phyloP scores from a whole-genome alignment of 2,888 invertebrate genomes.

The Drepana falcataria region DNA sequence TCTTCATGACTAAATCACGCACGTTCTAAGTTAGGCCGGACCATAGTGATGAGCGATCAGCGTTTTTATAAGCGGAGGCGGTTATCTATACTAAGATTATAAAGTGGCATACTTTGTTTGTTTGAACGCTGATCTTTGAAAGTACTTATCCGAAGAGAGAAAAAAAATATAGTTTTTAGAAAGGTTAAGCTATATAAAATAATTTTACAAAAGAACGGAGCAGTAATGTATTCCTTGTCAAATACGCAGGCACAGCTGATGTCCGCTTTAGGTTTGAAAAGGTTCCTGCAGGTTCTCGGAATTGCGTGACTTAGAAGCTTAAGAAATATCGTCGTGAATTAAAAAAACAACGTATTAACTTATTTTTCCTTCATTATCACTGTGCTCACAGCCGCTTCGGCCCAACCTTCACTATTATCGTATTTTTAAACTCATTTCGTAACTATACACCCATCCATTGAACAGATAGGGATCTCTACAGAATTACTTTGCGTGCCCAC shows the following conservation, averaged over 20 bases:
- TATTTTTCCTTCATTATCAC: conserved; percentile 9
- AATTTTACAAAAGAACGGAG: too few relatives aligned
- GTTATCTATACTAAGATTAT: not conserved
- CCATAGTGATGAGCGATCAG: conserved; percentile 4
- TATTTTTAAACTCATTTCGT: conserved; percentile 57
- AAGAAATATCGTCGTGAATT: too few relatives aligned
- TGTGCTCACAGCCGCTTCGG: conserved; percentile 10
- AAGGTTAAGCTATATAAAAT: too few relatives aligned
- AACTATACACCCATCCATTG: conserved; percentile 71
- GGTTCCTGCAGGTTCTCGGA: too few relatives aligned
- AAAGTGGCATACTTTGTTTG: not conserved
- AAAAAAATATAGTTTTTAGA: too few relatives aligned
- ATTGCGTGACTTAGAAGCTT: too few relatives aligned
- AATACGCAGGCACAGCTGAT: too few relatives aligned
- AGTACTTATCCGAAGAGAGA: too few relatives aligned
- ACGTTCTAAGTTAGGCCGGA: conserved; percentile 16
- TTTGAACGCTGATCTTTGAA: too few relatives aligned
- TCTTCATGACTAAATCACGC: conserved; percentile 55
- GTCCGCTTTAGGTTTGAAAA: too few relatives aligned
- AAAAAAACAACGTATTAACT: conserved; percentile 1
- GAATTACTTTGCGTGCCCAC: conserved; percentile 62
- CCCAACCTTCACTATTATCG: conserved; percentile 40
- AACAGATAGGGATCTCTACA: conserved; percentile 65
- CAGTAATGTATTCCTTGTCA: too few relatives aligned
- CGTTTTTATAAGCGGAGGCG: conserved; percentile 6